Conservation (phyloP, 2,797 vertebrate genomes). For the Tinamus major region DNA sequence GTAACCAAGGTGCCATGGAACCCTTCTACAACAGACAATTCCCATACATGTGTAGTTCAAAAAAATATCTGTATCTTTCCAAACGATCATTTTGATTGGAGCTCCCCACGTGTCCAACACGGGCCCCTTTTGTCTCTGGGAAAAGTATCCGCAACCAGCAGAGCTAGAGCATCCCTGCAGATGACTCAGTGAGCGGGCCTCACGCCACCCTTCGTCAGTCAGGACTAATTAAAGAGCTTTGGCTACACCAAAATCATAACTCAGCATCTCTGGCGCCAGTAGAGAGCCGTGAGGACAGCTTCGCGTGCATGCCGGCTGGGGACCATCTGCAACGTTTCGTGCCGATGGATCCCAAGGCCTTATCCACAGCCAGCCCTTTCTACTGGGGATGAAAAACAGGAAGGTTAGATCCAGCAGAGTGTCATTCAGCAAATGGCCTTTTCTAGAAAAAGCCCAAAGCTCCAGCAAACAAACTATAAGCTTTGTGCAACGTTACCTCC, state of each 20-base stretch:
- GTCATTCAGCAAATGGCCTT: background rate
- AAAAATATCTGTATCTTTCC: background rate
- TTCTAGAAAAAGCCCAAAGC: background rate
- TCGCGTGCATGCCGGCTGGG: background rate
- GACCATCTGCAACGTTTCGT: conserved; percentile 43
- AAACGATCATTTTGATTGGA: background rate
- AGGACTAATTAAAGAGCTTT: conserved; percentile 46
- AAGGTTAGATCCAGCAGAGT: background rate
- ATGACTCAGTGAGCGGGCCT: conserved; percentile 47
- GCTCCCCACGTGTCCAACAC: background rate
- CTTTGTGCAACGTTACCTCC: background rate
- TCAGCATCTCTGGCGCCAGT: conserved; percentile 44
- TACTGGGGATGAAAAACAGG: background rate
- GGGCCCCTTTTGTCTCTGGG: background rate
- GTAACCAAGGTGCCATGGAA: background rate
- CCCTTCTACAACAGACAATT: background rate
- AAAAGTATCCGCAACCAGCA: background rate
- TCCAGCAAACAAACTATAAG: background rate
- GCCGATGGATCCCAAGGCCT: conserved; percentile 17
- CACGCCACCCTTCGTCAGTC: conserved; percentile 48
- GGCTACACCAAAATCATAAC: conserved; percentile 42
- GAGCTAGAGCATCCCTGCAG: conserved; percentile 12
- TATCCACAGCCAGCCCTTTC: background rate
- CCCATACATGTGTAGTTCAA: background rate
- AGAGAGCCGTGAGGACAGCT: conserved; percentile 54